Evolutionary conservation across 2,888 invertebrate genomes (phyloP), one percentile per base, ranked within the genome.

Genomic region (Julus scanicus): DNA sequence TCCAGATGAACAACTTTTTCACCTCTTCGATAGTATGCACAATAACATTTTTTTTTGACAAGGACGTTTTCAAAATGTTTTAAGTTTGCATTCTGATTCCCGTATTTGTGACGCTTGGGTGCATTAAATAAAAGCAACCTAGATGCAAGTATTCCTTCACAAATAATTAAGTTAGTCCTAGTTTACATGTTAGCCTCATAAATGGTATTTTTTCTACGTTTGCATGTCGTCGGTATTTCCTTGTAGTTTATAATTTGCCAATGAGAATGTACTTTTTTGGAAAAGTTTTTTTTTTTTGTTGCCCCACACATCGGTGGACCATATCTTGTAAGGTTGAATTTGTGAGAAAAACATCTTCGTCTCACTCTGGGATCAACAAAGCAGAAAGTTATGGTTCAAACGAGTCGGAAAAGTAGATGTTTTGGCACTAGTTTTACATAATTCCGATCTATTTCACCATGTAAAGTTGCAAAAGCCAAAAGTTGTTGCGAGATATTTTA

Each of bases 351-450:
- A 80, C 80, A 80, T 71, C 20, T 71, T 29, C 71, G 71, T 20
- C 20, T 71, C 71, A 71, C 71, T 29, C 80, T 13, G 13, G 13
- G 80, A 80, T 20, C 71, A 80, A 13, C 80, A 80, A 80, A 80
- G 80, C 80, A 80, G 37, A 80, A 80, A 80, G 80, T 80, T 80
- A 80, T 80, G 37, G 37, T 80, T 80, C 29, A 80, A 37, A 80
- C 37, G 80, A 37, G 80, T 37, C 15, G 3, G 37, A 13, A 29
- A 37, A 11, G 37, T 80, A 13, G 37, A 13, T 80, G 80, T 80
- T 63, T 20, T 63, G 80, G 80, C 80, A 11, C 8, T 80, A 80
- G 29, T 37, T 71, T 71, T 80, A 37, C 80, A 80, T 80, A 80
- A 80, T 80, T 4, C 11, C 2, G 37, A 9, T 11, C 80, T 8